Conservation (phyloP, 2,888 invertebrate genomes). For the Onthophagus sagittarius region DNA sequence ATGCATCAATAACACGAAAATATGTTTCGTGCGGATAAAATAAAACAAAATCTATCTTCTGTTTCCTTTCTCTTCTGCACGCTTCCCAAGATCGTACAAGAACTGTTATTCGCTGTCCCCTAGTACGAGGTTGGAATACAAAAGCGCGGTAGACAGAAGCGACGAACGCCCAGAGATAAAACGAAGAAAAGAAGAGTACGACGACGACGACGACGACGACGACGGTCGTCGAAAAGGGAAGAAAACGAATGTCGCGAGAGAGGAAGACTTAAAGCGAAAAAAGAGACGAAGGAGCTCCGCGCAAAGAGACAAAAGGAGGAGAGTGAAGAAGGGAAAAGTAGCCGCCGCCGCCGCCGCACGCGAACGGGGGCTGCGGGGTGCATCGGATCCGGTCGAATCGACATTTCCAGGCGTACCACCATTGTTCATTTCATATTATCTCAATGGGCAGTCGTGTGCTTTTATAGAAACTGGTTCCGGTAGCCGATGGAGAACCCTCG, state of each 20-base stretch:
- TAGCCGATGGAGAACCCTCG: background rate
- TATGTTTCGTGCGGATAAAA: too few species aligned
- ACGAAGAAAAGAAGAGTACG: background rate
- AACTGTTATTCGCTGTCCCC: background rate
- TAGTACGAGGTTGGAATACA: background rate
- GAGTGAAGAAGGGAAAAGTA: slow-evolving; percentile 6
- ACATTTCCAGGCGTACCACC: slow-evolving; percentile 44
- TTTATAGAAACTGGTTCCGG: slow-evolving; percentile 35
- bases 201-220: background rate
- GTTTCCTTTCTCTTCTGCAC: background rate
- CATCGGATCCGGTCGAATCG: slow-evolving; percentile 30
- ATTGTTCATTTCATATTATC: slow-evolving; percentile 46
- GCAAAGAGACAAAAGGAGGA: slow-evolving; percentile 3
- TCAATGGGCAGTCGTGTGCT: slow-evolving; percentile 38
- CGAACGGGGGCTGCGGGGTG: slow-evolving; percentile 4
- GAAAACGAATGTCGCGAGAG: background rate
- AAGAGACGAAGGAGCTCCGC: background rate
- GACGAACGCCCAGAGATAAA: background rate
- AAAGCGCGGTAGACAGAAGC: background rate
- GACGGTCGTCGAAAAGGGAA: background rate
- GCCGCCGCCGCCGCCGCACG: background rate
- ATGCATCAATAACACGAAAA: too few species aligned
- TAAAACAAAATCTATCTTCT: background rate
- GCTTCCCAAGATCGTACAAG: background rate
- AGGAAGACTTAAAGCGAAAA: background rate